Evolutionary conservation across 1,140 invertebrate genomes (phyloP), one percentile per base, ranked within the genome.

Genomic region (Thaumatotibia leucotreta): DNA sequence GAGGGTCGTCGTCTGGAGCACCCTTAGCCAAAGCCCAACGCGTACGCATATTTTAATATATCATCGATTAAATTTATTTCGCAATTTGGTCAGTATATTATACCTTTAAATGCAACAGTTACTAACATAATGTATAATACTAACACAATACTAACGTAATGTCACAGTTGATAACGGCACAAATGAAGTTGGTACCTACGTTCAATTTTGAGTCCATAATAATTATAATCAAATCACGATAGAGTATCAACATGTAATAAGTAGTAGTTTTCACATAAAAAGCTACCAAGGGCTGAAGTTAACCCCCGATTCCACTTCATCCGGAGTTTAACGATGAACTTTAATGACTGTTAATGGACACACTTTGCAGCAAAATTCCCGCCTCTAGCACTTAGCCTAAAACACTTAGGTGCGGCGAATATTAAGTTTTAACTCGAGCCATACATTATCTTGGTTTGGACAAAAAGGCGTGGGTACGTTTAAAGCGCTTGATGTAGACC

Each of bases 311-410:
- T 70, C 68, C 73, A 76, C 74, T 79, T 77, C 67, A 69, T 61
- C 70, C 73, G 20, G 64, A 75, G 74, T 73, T 78, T 76, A 78
- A 82, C 73, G 69, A 68, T 50, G 32, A 80, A 82, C 74, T 82
- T 82, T 70, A 78, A 80, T 75, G 74, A 73, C 68, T 74, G 69
- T 70, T 77, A 82, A 80, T 80, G 77, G 76, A 77, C 74, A 70
- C 73, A 82, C 74, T 80, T 78, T 68, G 72, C 61, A 71, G 74
- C 74, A 65, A 77, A 76, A 74, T 72, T 80, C 73, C 67, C 67
- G 69, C 64, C 68, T 67, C 68, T 54, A 64, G 49, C 68, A 70
- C 70, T 74, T 73, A 68, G 45, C 32, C 52, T 58, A 58, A 58
- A 58, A 58, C 52, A 58, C 52, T 58, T 58, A 58, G 52, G 52